Base-by-base conservation (phyloP, 1,140 invertebrate genomes). In the Rhopalosiphum padi region DNA sequence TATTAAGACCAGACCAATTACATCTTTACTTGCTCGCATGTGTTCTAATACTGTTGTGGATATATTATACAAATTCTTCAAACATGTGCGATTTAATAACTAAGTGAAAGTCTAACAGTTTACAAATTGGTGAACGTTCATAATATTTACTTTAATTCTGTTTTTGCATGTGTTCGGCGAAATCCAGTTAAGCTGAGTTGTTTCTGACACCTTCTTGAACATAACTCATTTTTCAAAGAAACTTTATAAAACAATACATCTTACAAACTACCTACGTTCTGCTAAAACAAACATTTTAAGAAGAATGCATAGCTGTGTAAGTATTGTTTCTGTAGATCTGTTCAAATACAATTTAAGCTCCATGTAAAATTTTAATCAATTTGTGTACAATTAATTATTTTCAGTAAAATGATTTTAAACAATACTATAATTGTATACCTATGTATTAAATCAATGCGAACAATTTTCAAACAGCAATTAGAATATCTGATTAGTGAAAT, bases 181-280 rank as follows among this genome's bases (percentile, higher is more conserved):
- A 87, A 88, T 88, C 46, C 46, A 35, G 46, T 88, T 88, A 88
- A 88, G 86, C 86, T 21, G 86, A 88, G 46, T 88, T 51, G 86
- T 88, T 88, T 35, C 46, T 88, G 86, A 48, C 86, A 88, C 30
- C 30, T 48, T 46, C 46, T 88, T 88, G 86, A 88, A 88, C 43
- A 51, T 46, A 88, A 35, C 30, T 88, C 86, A 88, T 88, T 88
- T 88, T 35, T 88, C 86, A 88, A 51, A 88, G 46, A 86, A 86
- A 83, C 60, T 77, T 77, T 77, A 60, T 30, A 43, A 15, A 43
- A 25, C 41, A 86, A 86, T 86, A 43, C 41, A 43, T 86, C 37
- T 86, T 43, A 41, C 22, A 25, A 86, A 35, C 30, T 77, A n/a
- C n/a, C n/a, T 77, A 77, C 60, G n/a, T 77, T 77, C 18, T 35